These are phyloP conservation scores for Halesus radiatus DNA, from an alignment of 1,140 invertebrate genomes.

Conservation along the genomic window DNA sequence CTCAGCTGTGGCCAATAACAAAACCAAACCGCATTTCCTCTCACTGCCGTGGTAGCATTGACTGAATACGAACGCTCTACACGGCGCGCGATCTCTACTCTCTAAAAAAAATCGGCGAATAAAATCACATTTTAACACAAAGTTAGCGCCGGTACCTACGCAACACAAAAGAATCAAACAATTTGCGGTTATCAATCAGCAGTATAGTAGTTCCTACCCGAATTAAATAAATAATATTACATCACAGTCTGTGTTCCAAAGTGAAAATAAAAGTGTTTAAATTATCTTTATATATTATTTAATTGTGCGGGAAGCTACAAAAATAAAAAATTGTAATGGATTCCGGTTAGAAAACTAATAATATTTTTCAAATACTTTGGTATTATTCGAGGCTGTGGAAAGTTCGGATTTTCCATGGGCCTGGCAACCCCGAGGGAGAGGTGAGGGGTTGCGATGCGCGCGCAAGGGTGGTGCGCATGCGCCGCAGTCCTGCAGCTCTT, in stretches of 20 bases:
- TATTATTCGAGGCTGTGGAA: neutral
- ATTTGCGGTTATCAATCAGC: neutral
- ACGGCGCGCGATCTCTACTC: neutral
- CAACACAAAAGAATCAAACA: neutral
- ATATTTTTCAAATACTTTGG: neutral
- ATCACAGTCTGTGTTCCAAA: neutral
- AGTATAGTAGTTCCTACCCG: neutral
- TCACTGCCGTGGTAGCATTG: slow-evolving; percentile 17
- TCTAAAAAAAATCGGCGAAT: neutral
- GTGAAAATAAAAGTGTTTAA: neutral
- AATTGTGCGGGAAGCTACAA: neutral
- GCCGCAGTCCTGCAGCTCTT: slow-evolving; percentile 9
- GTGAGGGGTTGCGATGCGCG: slow-evolving; percentile 34
- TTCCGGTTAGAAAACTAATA: neutral
- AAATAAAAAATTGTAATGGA: neutral
- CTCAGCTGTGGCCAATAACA: slow-evolving; percentile 17
- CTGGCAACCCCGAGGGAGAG: slow-evolving; percentile 15
- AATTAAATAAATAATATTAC: neutral
- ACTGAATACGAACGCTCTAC: slow-evolving; percentile 7
- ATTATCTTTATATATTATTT: neutral
- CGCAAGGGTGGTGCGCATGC: slow-evolving; percentile 29
- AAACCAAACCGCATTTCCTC: slow-evolving; percentile 20
- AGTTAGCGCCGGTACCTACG: no score
- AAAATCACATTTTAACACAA: no score
- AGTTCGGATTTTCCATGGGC: slow-evolving; percentile 13